Base-by-base conservation (phyloP, 2,113 vertebrate genomes). In the Hucho hucho region DNA sequence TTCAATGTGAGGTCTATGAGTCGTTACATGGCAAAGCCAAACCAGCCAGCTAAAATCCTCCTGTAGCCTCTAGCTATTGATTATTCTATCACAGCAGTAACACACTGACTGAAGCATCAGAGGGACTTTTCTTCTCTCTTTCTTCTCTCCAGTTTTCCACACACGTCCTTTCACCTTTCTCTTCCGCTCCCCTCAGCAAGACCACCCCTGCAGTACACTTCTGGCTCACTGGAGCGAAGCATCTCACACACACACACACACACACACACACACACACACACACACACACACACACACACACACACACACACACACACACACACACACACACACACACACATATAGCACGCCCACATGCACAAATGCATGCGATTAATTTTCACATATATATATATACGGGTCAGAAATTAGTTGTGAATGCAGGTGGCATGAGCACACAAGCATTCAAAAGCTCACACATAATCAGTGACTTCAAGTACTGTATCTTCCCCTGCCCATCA, bases 221-320 rank as follows among this genome's bases (percentile, higher is more conserved):
- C 49, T 5, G 2, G 47, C 61, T 81, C 72, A 73, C 66, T 67
- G 78, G 69, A 70, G 67, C 2, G 63, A 68, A 71, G 70, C 83
- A 86, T 9, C 43, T 46, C 83, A 12, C 6, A 79, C 83, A 83
- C 73, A 18, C 28, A 43, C 25, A 4, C 6, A 64, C 63, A 6
- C 63, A n/a, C 63, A 25, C 53, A 4, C 53, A 26, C 26, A 56
- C 13, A 56, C 13, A 18, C 12, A 20, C 13, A 56, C 12, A 20
- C 53, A 56, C 16, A 56, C 29, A 43, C 18, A 69, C 67, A 37
- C 6, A 65, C 24, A 65, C 16, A 28, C 64, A 13, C 12, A 65
- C 26, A 28, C 26, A 13, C 5, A 56, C 13, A 56, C 13, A 18
- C 12, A 20, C 13, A 56, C 68, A 43, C 9, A 67, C 26, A 67